These are phyloP conservation scores for Apeira syringaria DNA, from an alignment of 2,888 invertebrate species.

Conservation along the genomic window DNA sequence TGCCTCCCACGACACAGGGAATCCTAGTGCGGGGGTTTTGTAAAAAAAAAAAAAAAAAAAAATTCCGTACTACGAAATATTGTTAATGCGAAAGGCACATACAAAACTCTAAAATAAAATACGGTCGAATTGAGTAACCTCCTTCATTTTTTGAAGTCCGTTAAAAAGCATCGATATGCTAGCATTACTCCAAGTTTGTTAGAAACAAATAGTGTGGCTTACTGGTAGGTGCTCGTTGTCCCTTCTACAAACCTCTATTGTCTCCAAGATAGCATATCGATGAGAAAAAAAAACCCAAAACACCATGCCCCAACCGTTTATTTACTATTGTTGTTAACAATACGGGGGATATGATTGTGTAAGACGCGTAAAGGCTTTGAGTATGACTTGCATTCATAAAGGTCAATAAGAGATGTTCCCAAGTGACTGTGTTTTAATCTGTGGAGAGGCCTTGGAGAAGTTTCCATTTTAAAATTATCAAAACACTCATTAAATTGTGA, in stretches of 20 bases:
- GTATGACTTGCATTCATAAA: conserved; percentile 1
- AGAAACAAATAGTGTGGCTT: too few relatives aligned
- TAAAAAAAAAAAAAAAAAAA: too few relatives aligned
- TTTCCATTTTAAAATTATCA: background rate
- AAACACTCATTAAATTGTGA: background rate
- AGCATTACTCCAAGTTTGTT: too few relatives aligned
- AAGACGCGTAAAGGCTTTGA: background rate
- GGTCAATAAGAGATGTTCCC: background rate
- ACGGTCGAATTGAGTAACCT: too few relatives aligned
- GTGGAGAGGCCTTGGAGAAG: background rate
- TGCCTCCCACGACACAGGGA: too few relatives aligned
- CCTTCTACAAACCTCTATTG: background rate
- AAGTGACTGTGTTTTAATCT: background rate
- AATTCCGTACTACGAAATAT: too few relatives aligned
- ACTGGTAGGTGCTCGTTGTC: too few relatives aligned
- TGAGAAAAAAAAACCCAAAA: background rate
- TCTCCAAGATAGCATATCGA: background rate
- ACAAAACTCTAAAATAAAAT: too few relatives aligned
- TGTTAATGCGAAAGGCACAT: too few relatives aligned
- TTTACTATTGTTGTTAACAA: background rate
- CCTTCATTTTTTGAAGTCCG: too few relatives aligned
- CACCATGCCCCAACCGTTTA: background rate
- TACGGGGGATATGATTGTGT: background rate
- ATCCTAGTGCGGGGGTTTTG: too few relatives aligned
- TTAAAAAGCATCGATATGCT: too few relatives aligned